phyloP scores from a whole-genome alignment of 2,888 invertebrate genomes.

The Noctua comes region DNA sequence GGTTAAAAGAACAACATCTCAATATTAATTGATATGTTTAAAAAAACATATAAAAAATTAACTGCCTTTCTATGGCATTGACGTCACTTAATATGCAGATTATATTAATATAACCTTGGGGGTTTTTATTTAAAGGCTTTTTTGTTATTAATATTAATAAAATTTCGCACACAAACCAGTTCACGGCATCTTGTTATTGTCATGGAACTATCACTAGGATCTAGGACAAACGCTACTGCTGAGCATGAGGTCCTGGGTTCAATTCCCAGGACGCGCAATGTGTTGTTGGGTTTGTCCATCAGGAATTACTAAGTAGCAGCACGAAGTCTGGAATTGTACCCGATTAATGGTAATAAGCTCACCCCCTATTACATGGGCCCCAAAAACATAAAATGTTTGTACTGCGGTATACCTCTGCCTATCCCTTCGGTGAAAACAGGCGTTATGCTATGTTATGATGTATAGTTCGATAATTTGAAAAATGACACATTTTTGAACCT shows the following conservation, averaged over 20 bases:
- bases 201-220: neutral
- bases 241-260: neutral
- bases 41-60: neutral
- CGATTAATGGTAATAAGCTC: neutral
- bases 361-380: neutral
- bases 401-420: neutral
- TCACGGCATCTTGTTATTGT: neutral
- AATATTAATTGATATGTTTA: conserved; percentile 19
- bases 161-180: conserved; percentile 1
- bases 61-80: conserved; percentile 28
- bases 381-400: neutral
- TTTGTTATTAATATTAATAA: conserved; percentile 15
- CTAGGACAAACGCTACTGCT: neutral
- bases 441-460: too few species aligned
- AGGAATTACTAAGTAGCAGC: neutral
- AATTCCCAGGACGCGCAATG: neutral
- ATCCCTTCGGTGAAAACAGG: too few species aligned
- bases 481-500: too few species aligned
- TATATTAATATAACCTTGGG: conserved; percentile 22
- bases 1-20: conserved; percentile 33
- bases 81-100: conserved; percentile 31
- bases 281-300: neutral
- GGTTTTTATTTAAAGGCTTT: conserved; percentile 28
- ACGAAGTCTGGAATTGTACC: neutral
- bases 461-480: too few species aligned